Percentiles rank a stretch among this genome's conserved stretches.
phyloP scores from a whole-genome alignment of 2,888 invertebrate species.

The Eupithecia exiguata region DNA sequence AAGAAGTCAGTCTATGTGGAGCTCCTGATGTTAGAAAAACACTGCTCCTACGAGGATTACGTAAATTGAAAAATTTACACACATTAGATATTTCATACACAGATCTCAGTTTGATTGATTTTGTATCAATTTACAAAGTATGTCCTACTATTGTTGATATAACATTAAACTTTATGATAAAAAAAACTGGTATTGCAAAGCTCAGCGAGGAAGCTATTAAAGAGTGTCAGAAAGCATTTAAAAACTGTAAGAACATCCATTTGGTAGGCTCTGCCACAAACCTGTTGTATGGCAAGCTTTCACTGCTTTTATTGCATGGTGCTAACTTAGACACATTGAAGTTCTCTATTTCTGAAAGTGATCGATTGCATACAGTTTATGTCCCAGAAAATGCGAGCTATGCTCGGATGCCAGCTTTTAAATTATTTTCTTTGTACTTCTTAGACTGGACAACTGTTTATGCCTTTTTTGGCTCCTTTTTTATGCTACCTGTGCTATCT shows the following conservation, averaged over 20 bases:
- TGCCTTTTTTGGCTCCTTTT: constrained; percentile 44
- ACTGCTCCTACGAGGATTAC: constrained; percentile 55
- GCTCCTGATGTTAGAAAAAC: constrained; percentile 62
- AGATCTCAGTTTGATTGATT: constrained; percentile 61
- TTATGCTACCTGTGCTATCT: constrained; percentile 47
- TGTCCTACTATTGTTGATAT: constrained; percentile 68
- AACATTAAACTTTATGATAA: constrained; percentile 61
- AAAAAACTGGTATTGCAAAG: constrained; percentile 41
- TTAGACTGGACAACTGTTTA: constrained; percentile 52
- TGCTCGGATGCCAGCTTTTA: constrained; percentile 43
- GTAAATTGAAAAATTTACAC: constrained; percentile 58
- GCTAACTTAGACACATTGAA: constrained; percentile 56
- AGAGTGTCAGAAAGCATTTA: constrained; percentile 60
- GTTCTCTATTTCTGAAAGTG: constrained; percentile 55
- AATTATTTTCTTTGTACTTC: constrained; percentile 52
- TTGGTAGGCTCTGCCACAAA: constrained; percentile 61
- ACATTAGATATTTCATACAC: constrained; percentile 69
- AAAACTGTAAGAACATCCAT: constrained; percentile 64
- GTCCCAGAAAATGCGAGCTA: constrained; percentile 35
- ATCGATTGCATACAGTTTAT: constrained; percentile 44
- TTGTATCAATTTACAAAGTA: constrained; percentile 56
- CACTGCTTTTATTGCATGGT: constrained; percentile 53
- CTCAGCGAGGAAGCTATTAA: constrained; percentile 44
- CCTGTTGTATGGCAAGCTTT: constrained; percentile 55
- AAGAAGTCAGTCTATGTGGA: constrained; percentile 62